Evolutionary conservation across 2,113 vertebrate species (phyloP), one percentile per base, ranked within the genome.

Genomic region (Pyxicephalus adspersus): DNA sequence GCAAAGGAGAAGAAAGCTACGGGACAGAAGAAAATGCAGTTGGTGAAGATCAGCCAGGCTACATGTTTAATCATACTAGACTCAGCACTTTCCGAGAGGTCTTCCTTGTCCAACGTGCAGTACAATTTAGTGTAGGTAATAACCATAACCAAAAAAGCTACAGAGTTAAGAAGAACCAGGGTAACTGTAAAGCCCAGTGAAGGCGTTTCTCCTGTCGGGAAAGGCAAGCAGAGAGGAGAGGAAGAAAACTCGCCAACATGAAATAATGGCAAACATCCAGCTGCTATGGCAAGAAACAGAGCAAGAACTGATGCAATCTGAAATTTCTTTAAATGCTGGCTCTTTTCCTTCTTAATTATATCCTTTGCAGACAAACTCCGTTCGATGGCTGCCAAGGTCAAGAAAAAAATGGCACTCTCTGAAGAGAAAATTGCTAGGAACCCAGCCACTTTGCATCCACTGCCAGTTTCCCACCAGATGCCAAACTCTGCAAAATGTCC

Each of bases 11-110:
- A 98, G 18, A 97, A 98, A 0, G 98, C 98, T 54, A 98, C 96
- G 0, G 98, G 98, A 87, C 97, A 99, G 91, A 98, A 99, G 79
- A 99, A 98, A 87, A 99, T 96, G 91, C 98, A 98, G 86, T 98
- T 98, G 38, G 96, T 98, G 89, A 99, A 99, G 87, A 99, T 98
- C 0, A 99, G 94, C 98, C 98, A 99, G 72, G 98, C 97, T 0
- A 99, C 94, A 0, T 99, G 97, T 81, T 96, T 95, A 74, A 98
- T 94, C 22, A 93, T 94, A 64, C 94, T 93, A 0, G 95, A 94
- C 80, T 98, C 95, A 0, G 94, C 93, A 16, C 95, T 94, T 78
- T 97, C 96, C 0, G 94, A 94, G 74, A 98, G 92, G 86, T 96
- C 95, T 80, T 95, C 95, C 74, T 97, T 93, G 55, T 97, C 97